These are phyloP conservation scores for Amphipyra berbera DNA, from an alignment of 2,888 invertebrate genomes.

Conservation along the genomic window DNA sequence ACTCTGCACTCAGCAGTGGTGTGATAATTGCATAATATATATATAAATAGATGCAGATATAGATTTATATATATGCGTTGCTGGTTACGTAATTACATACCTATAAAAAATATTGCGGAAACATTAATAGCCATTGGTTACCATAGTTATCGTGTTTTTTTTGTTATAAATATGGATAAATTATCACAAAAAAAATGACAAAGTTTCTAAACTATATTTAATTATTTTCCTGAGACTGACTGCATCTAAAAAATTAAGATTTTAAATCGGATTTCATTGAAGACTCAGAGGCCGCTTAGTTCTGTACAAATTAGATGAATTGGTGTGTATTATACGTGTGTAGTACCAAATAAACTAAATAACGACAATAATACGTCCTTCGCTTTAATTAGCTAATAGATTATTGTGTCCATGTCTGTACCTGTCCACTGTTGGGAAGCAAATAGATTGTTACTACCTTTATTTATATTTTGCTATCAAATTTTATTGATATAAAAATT, in stretches of 20 bases:
- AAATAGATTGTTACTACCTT: slow-evolving; percentile 45
- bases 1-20: slow-evolving; percentile 2
- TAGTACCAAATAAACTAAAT: slow-evolving; percentile 75
- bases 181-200: too few relatives aligned
- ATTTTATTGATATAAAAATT: too few relatives aligned
- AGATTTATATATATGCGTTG: too few relatives aligned
- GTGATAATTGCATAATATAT: neutral
- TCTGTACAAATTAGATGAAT: slow-evolving; percentile 50
- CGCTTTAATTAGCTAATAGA: slow-evolving; percentile 86
- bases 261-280: too few relatives aligned
- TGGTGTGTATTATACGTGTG: slow-evolving; percentile 60
- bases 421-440: slow-evolving; percentile 63
- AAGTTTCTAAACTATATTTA: neutral
- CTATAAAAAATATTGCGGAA: too few relatives aligned
- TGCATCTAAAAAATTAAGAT: neutral
- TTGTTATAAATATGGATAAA: too few relatives aligned
- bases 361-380: slow-evolving; percentile 89
- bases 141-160: too few relatives aligned
- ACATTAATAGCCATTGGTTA: too few relatives aligned
- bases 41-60: neutral
- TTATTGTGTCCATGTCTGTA: slow-evolving; percentile 64
- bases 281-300: slow-evolving; percentile 18
- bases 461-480: too few relatives aligned
- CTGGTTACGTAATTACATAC: too few relatives aligned
- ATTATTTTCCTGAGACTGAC: slow-evolving; percentile 20